A percentile compares a stretch with the other conserved stretches of the same genome.
Conservation (phyloP, 2,888 invertebrate genomes). For the Amphipoea lucens region DNA sequence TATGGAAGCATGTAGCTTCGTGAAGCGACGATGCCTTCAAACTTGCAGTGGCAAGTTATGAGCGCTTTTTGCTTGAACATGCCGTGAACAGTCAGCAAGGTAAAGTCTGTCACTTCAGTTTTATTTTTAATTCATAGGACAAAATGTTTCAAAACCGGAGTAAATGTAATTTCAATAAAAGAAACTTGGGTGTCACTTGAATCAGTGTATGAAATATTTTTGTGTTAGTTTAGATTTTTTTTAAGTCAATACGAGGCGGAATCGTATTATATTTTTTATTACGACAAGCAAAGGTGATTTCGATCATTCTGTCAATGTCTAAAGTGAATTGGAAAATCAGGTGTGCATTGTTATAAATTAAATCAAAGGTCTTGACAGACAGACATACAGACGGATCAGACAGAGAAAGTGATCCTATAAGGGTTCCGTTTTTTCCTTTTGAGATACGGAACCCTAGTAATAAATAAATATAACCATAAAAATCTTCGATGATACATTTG, state of each 20-base stretch:
- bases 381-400: no score
- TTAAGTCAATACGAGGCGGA: not conserved
- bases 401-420: no score
- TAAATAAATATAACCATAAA: no score
- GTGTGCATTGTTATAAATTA: no score
- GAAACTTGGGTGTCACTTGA: not conserved
- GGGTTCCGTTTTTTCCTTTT: no score
- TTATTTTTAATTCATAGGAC: not conserved
- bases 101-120: not conserved
- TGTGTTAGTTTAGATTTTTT: not conserved
- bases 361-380: no score
- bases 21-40: not conserved
- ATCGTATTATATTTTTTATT: no score
- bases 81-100: not conserved
- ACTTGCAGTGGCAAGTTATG: slow-evolving; percentile 3
- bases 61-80: not conserved
- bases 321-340: no score
- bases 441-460: no score
- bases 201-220: not conserved
- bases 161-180: not conserved
- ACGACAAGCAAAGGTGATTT: no score
- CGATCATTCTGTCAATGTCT: no score
- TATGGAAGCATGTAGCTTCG: not conserved
- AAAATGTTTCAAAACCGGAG: not conserved
- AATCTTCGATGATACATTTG: no score